These are phyloP conservation scores for Drosophila kambysellisi DNA, from an alignment of 2,888 invertebrate species.

Conservation along the genomic window DNA sequence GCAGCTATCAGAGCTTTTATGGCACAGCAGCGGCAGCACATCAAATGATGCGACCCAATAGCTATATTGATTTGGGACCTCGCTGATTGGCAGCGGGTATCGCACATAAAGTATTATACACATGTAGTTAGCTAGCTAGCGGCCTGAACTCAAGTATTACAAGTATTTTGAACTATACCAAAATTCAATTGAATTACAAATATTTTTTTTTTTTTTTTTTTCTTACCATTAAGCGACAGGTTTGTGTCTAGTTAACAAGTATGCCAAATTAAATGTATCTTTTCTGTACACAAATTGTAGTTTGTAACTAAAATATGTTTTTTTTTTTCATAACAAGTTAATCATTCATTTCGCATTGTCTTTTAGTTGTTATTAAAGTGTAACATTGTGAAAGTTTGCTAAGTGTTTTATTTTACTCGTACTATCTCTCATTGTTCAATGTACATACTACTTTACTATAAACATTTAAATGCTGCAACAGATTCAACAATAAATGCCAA, in stretches of 20 bases:
- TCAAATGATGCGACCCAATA: conserved; percentile 84
- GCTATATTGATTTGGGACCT: conserved; percentile 85
- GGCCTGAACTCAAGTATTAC: conserved; percentile 71
- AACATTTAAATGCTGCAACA: conserved; percentile 37
- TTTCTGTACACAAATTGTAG: conserved; percentile 49
- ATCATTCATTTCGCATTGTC: conserved; percentile 17
- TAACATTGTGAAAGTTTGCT: conserved; percentile 32
- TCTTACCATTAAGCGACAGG: conserved; percentile 38
- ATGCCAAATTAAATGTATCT: conserved; percentile 49
- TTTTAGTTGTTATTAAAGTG: conserved; percentile 49
- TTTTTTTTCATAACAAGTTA: conserved; percentile 11
- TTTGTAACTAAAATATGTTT: conserved; percentile 30
- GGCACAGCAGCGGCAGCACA: conserved; percentile 76
- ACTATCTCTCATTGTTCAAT: conserved; percentile 39
- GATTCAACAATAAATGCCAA: conserved; percentile 52
- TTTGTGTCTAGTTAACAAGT: conserved; percentile 57
- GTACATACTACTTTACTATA: conserved; percentile 32
- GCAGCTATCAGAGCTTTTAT: conserved; percentile 84
- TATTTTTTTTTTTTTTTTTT: conserved; percentile 31
- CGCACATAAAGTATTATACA: conserved; percentile 35
- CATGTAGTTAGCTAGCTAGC: conserved; percentile 33
- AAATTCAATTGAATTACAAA: conserved; percentile 28
- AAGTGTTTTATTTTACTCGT: conserved; percentile 23
- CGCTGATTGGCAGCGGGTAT: conserved; percentile 63
- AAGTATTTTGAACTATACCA: conserved; percentile 54